These are phyloP conservation scores for Stenotaenia linearis DNA, from an alignment of 2,888 invertebrate genomes.

Conservation along the genomic window DNA sequence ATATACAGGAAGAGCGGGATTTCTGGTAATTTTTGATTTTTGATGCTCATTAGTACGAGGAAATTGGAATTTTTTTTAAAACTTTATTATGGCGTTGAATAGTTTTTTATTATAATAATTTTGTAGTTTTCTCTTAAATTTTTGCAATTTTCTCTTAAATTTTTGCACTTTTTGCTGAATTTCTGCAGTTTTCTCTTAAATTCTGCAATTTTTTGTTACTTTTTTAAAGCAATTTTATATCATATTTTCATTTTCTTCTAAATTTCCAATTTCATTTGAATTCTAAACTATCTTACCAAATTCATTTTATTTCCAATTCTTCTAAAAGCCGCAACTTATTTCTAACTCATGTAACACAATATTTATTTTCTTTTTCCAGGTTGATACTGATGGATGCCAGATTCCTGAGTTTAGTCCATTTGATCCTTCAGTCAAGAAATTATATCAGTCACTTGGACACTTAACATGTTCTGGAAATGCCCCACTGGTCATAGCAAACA, in stretches of 20 bases:
- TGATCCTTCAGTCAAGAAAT: slow-evolving; percentile 28
- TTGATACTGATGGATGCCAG: slow-evolving; percentile 33
- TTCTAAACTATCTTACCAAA: no score
- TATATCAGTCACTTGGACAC: background rate
- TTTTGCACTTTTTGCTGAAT: no score
- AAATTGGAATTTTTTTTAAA: background rate
- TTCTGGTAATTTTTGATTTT: slow-evolving; percentile 2
- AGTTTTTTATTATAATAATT: no score
- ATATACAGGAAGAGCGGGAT: slow-evolving; percentile 14
- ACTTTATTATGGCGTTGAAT: no score
- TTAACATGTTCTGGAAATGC: slow-evolving; percentile 26
- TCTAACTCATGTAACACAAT: background rate
- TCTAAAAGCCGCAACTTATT: background rate
- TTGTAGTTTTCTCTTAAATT: no score
- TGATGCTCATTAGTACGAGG: background rate
- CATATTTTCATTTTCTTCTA: no score
- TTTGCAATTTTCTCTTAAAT: no score
- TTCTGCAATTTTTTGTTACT: no score
- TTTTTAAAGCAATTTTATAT: no score
- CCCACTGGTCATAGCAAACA: slow-evolving; percentile 7
- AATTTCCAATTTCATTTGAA: no score
- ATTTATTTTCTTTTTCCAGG: background rate
- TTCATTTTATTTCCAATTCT: no score
- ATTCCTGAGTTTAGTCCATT: slow-evolving; percentile 35
- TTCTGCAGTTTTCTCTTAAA: no score